Base-by-base conservation (phyloP, 2,113 vertebrate species). In the Spea bombifrons region DNA sequence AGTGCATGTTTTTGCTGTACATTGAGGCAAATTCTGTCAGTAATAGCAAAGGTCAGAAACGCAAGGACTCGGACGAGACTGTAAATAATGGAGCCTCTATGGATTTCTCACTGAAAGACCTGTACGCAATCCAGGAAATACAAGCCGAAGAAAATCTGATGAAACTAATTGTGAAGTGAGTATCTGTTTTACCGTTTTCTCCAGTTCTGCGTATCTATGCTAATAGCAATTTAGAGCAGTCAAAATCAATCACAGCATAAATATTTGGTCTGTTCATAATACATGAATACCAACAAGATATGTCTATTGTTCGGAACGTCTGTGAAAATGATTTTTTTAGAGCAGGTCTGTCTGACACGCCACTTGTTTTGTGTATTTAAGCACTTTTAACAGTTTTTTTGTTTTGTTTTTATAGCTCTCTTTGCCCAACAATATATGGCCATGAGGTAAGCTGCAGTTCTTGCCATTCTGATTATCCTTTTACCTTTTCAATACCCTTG, bases 81-180 rank as follows among this genome's bases (percentile, higher is more conserved):
- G 85, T 85, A 78, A 83, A 87, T 74, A 85, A 92, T 57, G 86
- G 91, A 74, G 47, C 91, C 0, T 83, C 92, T 43, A 91, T 96
- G 85, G 97, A 99, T 81, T 98, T 98, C 85, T 97, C 93, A 59
- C 93, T 99, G 74, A 98, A 96, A 88, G 97, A 99, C 77, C 92
- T 99, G 71, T 99, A 99, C 44, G 96, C 95, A 80, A 87, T 99
- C 83, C 96, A 96, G 83, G 97, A 99, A 87, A 99, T 99, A 84
- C 97, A 99, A 84, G 93, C 96, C 12, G 95, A 99, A 88, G 93
- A 95, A 75, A 91, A 94, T 61, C 85, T 98, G 43, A 90, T 98
- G 78, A 93, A 88, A 61, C 90, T 95, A 30, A 90, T 96, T 3
- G 92, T 96, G 73, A 94, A 95, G 78, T 80, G 57, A 66, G 94